Evolutionary conservation across 1,140 invertebrate species (phyloP).

Genomic region (Galendromus occidentalis): DNA sequence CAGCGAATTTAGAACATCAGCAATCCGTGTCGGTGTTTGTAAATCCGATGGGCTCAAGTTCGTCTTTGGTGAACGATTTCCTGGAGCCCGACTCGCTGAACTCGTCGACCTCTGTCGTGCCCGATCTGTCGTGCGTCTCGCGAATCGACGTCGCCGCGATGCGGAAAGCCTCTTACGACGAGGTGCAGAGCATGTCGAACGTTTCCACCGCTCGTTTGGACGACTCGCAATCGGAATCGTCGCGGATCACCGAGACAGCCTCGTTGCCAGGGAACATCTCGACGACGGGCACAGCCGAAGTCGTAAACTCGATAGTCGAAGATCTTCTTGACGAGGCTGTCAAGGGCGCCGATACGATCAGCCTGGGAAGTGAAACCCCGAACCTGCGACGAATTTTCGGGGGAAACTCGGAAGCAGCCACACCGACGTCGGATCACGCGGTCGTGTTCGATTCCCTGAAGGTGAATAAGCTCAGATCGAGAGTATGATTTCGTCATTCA

Average conservation of each 20-base stretch:
- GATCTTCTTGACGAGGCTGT: constrained; percentile 7
- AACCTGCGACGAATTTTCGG: background rate
- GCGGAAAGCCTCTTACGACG: constrained; percentile 19
- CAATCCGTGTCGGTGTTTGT: constrained; percentile 34
- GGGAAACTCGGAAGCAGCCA: background rate
- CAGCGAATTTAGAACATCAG: constrained; percentile 25
- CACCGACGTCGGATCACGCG: background rate
- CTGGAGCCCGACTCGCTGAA: constrained; percentile 6
- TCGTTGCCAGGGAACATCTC: background rate
- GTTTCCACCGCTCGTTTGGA: constrained; percentile 1
- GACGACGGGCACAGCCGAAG: background rate
- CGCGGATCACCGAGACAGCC: background rate
- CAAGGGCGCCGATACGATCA: background rate
- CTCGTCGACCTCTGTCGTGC: background rate
- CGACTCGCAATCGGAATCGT: background rate
- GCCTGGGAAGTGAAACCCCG: background rate
- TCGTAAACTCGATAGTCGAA: background rate
- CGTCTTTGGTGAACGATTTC: constrained; percentile 19
- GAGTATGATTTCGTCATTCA: background rate
- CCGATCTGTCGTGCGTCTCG: constrained; percentile 17
- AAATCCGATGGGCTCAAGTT: constrained; percentile 32
- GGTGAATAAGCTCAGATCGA: background rate
- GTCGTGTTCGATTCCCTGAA: background rate
- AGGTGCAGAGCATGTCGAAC: constrained; percentile 11
- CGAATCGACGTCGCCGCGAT: constrained; percentile 14